These are phyloP conservation scores for Cochlearius cochlearius DNA, from an alignment of 2,113 vertebrate species.

Conservation along the genomic window DNA sequence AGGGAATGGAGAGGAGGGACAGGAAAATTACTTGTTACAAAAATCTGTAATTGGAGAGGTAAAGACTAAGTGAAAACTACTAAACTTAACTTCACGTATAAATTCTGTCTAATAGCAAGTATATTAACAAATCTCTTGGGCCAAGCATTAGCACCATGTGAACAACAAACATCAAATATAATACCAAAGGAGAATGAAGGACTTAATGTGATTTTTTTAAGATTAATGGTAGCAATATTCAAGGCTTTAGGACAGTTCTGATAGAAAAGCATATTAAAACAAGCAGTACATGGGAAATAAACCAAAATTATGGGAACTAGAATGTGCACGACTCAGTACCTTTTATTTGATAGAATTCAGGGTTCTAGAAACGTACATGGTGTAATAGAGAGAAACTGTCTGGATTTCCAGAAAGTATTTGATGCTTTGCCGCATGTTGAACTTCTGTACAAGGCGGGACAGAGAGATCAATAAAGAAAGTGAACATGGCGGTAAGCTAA, in stretches of 20 bases:
- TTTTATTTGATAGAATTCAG: neutral
- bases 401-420: neutral
- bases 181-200: neutral
- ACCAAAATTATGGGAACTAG: neutral
- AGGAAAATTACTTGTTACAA: neutral
- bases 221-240: neutral
- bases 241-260: neutral
- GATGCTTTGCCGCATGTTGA: neutral
- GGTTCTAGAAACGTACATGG: neutral
- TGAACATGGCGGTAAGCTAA: neutral
- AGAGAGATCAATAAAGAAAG: neutral
- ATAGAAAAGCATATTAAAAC: neutral
- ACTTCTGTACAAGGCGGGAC: neutral
- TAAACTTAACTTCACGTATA: neutral
- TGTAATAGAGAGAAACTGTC: neutral
- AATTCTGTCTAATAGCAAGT: neutral
- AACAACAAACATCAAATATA: neutral
- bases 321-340: neutral
- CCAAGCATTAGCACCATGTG: neutral
- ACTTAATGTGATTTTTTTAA: neutral
- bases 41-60: neutral
- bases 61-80: neutral
- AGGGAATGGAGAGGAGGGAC: neutral
- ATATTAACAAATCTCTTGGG: neutral
- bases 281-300: neutral